A percentile compares a stretch with the other conserved stretches of the same genome.
phyloP scores from a whole-genome alignment of 2,113 vertebrate species.

The Thermophis baileyi region DNA sequence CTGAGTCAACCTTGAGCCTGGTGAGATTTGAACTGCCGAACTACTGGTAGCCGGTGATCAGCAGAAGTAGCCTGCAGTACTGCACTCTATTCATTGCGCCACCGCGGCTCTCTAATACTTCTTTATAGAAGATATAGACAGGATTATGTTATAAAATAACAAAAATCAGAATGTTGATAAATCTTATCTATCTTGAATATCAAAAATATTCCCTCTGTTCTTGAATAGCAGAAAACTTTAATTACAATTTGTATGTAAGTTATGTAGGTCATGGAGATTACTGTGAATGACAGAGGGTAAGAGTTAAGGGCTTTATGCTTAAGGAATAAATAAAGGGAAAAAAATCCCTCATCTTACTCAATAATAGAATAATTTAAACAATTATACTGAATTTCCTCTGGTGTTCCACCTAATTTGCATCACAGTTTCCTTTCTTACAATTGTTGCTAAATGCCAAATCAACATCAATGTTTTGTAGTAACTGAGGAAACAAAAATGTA shows the following conservation, averaged over 20 bases:
- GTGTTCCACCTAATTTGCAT: constrained; percentile 57
- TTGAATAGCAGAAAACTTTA: neutral
- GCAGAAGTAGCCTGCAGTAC: no score
- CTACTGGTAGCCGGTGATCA: no score
- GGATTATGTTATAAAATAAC: neutral
- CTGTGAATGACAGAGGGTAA: neutral
- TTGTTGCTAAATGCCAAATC: constrained; percentile 54
- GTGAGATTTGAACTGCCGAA: no score
- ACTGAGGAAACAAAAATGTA: constrained; percentile 20
- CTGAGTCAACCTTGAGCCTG: no score
- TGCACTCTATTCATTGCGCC: no score
- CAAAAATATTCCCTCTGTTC: neutral
- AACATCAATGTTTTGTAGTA: constrained; percentile 7
- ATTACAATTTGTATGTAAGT: neutral
- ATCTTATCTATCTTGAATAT: neutral
- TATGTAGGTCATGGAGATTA: neutral
- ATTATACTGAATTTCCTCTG: constrained; percentile 48
- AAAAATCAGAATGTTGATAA: neutral
- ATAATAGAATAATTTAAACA: constrained; percentile 43
- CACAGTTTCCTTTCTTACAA: constrained; percentile 49
- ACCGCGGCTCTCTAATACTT: no score
- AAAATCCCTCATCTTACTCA: constrained; percentile 44
- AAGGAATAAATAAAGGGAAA: constrained; percentile 44
- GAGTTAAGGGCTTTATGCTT: constrained; percentile 36
- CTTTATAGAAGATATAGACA: neutral